These are phyloP conservation scores for Apotomis capreana DNA, from an alignment of 2,888 invertebrate species.

Conservation along the genomic window DNA sequence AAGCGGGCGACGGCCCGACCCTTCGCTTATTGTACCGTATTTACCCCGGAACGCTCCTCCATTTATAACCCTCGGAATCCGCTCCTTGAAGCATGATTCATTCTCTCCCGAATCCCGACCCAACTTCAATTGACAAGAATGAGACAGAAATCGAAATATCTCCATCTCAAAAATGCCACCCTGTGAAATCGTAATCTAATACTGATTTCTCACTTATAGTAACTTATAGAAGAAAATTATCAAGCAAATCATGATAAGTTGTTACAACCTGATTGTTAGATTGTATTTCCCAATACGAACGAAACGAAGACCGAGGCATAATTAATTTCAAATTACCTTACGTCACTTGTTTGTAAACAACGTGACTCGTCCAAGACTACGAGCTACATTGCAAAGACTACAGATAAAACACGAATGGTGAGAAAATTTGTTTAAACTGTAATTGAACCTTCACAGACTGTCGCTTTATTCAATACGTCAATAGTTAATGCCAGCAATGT, in stretches of 20 bases:
- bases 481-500: constrained; percentile 72
- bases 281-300: neutral
- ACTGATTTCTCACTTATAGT: constrained; percentile 2
- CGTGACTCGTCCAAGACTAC: constrained; percentile 14
- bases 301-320: constrained; percentile 10
- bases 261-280: neutral
- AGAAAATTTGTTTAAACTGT: constrained; percentile 19
- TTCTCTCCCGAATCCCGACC: constrained; percentile 63
- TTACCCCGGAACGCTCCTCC: constrained; percentile 80
- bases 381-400: constrained; percentile 14
- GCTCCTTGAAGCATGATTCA: constrained; percentile 82
- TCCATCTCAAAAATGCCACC: constrained; percentile 50
- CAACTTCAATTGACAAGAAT: constrained; percentile 70
- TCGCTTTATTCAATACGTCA: constrained; percentile 58
- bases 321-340: constrained; percentile 24
- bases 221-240: neutral
- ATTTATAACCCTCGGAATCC: constrained; percentile 81
- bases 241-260: neutral
- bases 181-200: constrained; percentile 8
- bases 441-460: constrained; percentile 29
- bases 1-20: constrained; percentile 73
- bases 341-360: constrained; percentile 30
- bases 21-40: constrained; percentile 80
- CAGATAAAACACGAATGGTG: constrained; percentile 9
- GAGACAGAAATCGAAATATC: constrained; percentile 62